Conservation (phyloP, 2,888 invertebrate genomes). For the Melanchra persicariae region DNA sequence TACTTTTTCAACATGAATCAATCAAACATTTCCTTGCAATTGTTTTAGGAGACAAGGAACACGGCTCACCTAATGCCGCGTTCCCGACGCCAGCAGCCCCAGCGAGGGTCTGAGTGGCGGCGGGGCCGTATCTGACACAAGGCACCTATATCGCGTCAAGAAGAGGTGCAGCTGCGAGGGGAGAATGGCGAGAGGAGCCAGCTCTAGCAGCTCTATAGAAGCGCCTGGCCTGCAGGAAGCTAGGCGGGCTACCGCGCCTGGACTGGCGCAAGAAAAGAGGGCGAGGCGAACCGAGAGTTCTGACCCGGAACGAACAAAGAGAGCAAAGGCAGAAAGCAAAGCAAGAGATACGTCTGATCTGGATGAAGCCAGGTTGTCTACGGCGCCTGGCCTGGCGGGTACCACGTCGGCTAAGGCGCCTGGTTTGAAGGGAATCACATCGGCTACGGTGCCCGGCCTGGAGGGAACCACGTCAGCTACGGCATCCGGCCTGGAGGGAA, state of each 20-base stretch:
- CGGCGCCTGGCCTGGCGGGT: background rate
- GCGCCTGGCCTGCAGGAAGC: background rate
- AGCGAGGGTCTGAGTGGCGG: slow-evolving; percentile 6
- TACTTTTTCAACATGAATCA: background rate
- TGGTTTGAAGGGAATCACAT: too few relatives aligned
- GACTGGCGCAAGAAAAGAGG: background rate
- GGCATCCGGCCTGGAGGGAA: background rate
- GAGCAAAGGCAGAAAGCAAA: too few relatives aligned
- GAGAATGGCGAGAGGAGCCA: background rate
- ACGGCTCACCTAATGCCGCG: slow-evolving; percentile 13
- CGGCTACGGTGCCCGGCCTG: too few relatives aligned
- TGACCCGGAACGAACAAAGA: background rate
- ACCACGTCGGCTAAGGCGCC: too few relatives aligned
- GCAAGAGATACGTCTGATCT: background rate
- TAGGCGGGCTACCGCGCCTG: background rate
- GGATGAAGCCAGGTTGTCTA: background rate
- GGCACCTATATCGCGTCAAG: too few relatives aligned
- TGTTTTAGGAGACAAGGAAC: slow-evolving; percentile 14
- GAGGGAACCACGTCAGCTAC: too few relatives aligned
- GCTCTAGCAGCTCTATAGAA: background rate
- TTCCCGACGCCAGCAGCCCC: slow-evolving; percentile 18
- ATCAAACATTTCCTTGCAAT: background rate
- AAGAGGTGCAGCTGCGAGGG: background rate
- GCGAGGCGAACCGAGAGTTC: background rate
- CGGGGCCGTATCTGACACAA: background rate